Evolutionary conservation across 1,140 invertebrate genomes (phyloP), one percentile per base, ranked within the genome.

Genomic region (Pygmarrhopalites habei): DNA sequence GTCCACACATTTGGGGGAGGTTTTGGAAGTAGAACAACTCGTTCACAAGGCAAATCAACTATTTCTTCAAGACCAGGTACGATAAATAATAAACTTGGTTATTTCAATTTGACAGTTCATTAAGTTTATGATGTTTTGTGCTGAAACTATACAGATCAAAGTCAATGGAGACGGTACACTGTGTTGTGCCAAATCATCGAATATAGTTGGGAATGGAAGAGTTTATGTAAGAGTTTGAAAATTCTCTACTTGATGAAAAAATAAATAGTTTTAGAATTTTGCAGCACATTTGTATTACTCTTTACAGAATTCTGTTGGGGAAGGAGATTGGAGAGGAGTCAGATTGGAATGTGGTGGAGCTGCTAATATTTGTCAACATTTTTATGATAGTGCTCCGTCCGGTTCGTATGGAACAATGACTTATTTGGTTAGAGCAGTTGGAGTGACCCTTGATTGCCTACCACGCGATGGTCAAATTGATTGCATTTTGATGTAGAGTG

Each of bases 361-460:
- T 41, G 92, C 89, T 0, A 91, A 88, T 64, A 92, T 99, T 64
- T 98, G 95, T 77, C 89, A 92, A 77, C 92, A 96, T 77, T 90
- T 99, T 73, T 99, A 98, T 76, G 96, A 99, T 76, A 92, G 88
- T 75, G 95, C 96, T 21, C 96, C 96, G 4, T 96, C 92, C 75
- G 96, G 96, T 44, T 87, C 86, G 73, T 98, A 85, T 77, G 96
- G 96, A 59, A 98, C 95, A 19, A 97, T 98, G 91, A 95, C 93
- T 1, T 99, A 98, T 72, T 83, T 99, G 71, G 90, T 92, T 29
- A 83, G 91, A 72, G 89, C 93, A 0, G 83, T 92, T 17, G 87
- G 88, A 43, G 77, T 80, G 77, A 62, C 59, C 60, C 55, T 69
- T 1, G 47, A 69, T 23, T 69, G 61, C 49, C 26, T 72, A 26